Percentiles rank a stretch among this genome's conserved stretches.
phyloP scores from a whole-genome alignment of 1,140 invertebrate species.

The Oreohelix idahoensis region DNA sequence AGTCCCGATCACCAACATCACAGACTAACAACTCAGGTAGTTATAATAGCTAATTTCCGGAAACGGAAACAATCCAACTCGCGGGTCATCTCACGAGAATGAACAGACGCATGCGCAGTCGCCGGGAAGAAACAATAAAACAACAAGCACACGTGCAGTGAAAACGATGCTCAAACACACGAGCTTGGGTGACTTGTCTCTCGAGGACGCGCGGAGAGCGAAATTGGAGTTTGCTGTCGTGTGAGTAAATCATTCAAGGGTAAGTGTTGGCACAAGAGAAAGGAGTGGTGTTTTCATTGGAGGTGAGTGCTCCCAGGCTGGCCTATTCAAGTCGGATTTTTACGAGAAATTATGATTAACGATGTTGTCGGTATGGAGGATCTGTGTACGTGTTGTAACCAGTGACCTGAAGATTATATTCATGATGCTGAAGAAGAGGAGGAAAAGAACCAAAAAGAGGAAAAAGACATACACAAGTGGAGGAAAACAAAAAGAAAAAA shows the following conservation, averaged over 20 bases:
- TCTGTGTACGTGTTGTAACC: background rate
- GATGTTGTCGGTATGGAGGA: background rate
- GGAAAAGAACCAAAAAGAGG: background rate
- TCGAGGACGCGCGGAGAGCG: background rate
- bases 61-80: background rate
- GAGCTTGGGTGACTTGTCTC: background rate
- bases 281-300: background rate
- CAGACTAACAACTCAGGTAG: background rate
- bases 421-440: background rate
- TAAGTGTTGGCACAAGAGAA: conserved; percentile 8
- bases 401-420: background rate
- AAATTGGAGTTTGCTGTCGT: background rate
- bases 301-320: background rate
- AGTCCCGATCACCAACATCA: too few relatives aligned
- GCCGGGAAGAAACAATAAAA: background rate
- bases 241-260: background rate
- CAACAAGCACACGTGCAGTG: background rate
- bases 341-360: background rate
- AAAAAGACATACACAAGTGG: too few relatives aligned
- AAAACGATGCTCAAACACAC: background rate
- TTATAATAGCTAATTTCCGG: background rate
- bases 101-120: background rate
- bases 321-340: background rate
- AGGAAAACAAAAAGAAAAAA: too few relatives aligned
- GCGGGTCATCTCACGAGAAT: background rate